Base-by-base conservation (phyloP, 1,140 invertebrate species). In the Cyclina sinensis region DNA sequence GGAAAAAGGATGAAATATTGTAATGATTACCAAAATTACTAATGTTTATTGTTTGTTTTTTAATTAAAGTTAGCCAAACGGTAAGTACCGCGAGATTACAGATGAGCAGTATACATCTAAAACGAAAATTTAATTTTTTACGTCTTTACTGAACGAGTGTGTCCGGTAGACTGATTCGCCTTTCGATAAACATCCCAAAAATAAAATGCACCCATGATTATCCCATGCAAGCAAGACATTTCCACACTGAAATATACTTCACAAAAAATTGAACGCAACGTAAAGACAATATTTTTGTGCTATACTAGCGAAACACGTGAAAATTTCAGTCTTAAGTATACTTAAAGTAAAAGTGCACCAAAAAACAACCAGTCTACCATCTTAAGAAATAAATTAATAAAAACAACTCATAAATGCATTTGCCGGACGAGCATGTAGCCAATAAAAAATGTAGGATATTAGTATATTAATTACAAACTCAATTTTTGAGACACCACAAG, bases 401-500 rank as follows among this genome's bases (percentile, higher is more conserved):
- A 57, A 57, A 18, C 5, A 57, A 57, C 51, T 57, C 51, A 5
- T 57, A 18, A 11, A 57, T 57, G 51, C 51, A 57, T 57, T 57
- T 57, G 51, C 51, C 51, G 51, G 51, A 57, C 51, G 18, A 57
- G 18, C 51, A 57, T 57, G 51, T 57, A 57, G 51, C 16, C 51
- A 5, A 57, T 14, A 57, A 14, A 57, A 57, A 57, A 21, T 57
- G 21, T 57, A 57, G 51, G 16, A 48, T 57, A 57, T 5, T 11
- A 57, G 51, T 57, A 57, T 57, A 18, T 11, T 5, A 57, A 11
- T 21, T 14, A 57, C 51, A 57, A 14, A 57, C 51, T 57, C 18
- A 57, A 57, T 57, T 57, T 57, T 57, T 57, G 51, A 57, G 51
- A 57, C 51, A 57, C 51, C 51, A 57, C 51, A 68, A 68, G n/a